A percentile compares a stretch with the other conserved stretches of the same genome.
phyloP scores from a whole-genome alignment of 2,888 invertebrate genomes.

The Limnephilus auricula region DNA sequence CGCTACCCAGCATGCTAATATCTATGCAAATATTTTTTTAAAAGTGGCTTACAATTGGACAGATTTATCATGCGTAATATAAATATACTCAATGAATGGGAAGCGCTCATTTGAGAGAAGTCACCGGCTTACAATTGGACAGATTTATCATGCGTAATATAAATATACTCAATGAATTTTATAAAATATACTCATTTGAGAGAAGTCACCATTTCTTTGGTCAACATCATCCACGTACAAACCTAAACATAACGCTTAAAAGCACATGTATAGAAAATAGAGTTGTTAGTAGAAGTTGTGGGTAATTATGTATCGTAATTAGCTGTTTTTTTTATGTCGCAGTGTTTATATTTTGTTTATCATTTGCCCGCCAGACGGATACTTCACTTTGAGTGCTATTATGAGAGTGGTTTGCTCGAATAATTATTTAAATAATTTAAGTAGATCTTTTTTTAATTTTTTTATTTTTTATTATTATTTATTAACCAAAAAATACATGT shows the following conservation, averaged over 20 bases:
- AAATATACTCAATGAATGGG: neutral
- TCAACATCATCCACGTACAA: neutral
- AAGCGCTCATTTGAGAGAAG: neutral
- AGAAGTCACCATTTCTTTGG: neutral
- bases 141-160: too few species aligned
- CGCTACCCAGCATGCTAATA: too few species aligned
- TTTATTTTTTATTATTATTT: too few species aligned
- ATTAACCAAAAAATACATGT: too few species aligned
- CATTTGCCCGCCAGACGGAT: neutral
- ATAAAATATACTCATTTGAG: too few species aligned
- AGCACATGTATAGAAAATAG: neutral
- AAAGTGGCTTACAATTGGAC: too few species aligned
- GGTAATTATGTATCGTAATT: neutral
- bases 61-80: too few species aligned
- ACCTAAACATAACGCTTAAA: neutral
- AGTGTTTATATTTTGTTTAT: neutral
- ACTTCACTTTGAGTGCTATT: neutral
- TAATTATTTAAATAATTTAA: neutral
- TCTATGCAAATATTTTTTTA: too few species aligned
- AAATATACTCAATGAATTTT: neutral
- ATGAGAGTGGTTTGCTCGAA: neutral
- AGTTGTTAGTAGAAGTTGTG: slow-evolving; percentile 9
- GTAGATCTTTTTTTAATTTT: too few species aligned
- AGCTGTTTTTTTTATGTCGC: slow-evolving; percentile 6
- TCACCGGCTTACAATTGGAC: neutral